These are phyloP conservation scores for Guaruba guarouba DNA, from an alignment of 2,113 vertebrate species.

Conservation along the genomic window DNA sequence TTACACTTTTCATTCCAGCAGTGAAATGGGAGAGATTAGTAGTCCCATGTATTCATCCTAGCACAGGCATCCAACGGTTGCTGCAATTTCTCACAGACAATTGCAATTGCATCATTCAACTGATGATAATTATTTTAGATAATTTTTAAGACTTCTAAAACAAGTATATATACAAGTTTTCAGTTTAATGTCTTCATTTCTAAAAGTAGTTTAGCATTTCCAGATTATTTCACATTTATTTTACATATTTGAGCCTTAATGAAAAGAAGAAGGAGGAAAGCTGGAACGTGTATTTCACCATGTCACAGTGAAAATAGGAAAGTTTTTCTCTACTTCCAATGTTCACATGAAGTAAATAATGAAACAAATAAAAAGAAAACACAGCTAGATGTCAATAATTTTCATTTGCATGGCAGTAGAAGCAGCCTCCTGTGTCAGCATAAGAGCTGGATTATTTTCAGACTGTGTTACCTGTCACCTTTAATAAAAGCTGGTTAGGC, in stretches of 20 bases:
- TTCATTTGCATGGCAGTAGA: neutral
- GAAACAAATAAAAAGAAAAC: neutral
- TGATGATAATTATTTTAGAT: neutral
- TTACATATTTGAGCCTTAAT: neutral
- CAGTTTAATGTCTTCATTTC: neutral
- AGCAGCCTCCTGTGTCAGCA: neutral
- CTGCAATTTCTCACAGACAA: neutral
- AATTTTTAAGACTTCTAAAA: neutral
- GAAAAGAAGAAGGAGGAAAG: neutral
- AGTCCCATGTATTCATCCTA: neutral
- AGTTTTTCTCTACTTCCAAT: neutral
- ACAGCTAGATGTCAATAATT: neutral
- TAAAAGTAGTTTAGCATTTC: neutral
- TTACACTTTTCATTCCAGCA: neutral
- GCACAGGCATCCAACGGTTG: rapidly evolving
- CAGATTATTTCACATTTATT: neutral
- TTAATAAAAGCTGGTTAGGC: neutral
- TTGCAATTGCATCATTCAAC: neutral
- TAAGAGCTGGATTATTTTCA: neutral
- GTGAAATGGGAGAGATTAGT: neutral
- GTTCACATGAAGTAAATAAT: neutral
- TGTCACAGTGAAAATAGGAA: neutral
- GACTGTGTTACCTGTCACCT: neutral
- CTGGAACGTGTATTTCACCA: neutral
- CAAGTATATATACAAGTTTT: neutral